phyloP scores from a whole-genome alignment of 1,140 invertebrate genomes.

The Cotesia chilonis region DNA sequence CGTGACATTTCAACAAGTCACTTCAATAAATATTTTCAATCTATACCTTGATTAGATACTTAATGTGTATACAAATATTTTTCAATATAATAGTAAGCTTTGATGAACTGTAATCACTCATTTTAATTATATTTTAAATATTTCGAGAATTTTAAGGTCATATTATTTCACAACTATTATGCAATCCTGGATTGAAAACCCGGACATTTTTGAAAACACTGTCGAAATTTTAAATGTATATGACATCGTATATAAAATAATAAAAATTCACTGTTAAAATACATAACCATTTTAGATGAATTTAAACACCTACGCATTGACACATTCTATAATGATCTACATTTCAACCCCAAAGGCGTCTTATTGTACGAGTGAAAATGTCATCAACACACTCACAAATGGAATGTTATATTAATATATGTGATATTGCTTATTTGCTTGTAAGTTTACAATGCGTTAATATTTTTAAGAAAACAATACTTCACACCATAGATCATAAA shows the following conservation, averaged over 20 bases:
- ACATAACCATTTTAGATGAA: conserved; percentile 39
- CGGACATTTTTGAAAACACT: conserved; percentile 3
- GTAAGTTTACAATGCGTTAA: neutral
- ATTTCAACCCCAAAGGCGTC: conserved; percentile 44
- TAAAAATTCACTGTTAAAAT: conserved; percentile 26
- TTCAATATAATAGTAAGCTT: neutral
- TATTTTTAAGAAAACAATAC: neutral
- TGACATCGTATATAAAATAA: neutral
- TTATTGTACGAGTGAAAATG: conserved; percentile 41
- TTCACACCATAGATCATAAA: too few species aligned
- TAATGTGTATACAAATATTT: too few species aligned
- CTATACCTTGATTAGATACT: neutral
- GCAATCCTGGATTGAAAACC: neutral
- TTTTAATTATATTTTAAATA: neutral
- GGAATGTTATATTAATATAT: conserved; percentile 12
- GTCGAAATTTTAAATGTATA: conserved; percentile 6
- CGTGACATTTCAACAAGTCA: conserved; percentile 6
- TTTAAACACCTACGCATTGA: conserved; percentile 58
- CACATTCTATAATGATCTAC: conserved; percentile 50
- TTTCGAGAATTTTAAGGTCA: neutral
- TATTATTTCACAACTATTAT: neutral
- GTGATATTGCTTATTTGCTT: conserved; percentile 14
- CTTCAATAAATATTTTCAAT: conserved; percentile 7
- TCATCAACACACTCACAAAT: conserved; percentile 33
- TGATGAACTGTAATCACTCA: neutral